Evolutionary conservation across 2,797 vertebrate genomes (phyloP), one percentile per base, ranked within the genome.

Genomic region (Strix occidentalis): DNA sequence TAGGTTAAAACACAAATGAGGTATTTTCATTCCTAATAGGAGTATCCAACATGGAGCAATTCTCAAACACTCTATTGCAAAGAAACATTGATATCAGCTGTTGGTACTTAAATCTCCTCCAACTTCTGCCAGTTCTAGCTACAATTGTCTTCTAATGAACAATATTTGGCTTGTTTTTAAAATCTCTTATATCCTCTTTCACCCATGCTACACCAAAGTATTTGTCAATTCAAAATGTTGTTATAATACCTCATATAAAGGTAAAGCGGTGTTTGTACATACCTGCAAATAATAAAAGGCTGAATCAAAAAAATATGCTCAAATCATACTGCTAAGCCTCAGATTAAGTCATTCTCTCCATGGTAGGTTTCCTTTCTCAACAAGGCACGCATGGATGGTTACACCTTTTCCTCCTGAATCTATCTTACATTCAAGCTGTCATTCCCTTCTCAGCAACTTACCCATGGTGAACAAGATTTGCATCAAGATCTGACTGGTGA

Each of bases 401-500:
- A 87, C 24, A 78, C 39, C 54, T 95, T 92, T 78, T 87, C 65
- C 84, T 97, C 83, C 43, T 58, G 41, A 68, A 95, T 39, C 23
- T 58, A 45, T 63, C 57, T 82, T 7, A 35, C 1, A 5, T 84
- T 76, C 84, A 90, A 43, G n/a, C 26, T 96, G 48, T 61, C 84
- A 69, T 33, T 46, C 71, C 39, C 78, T 88, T 76, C 85, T 83
- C 46, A 74, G 58, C 2, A 5, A 68, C 53, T 58, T 94, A 54
- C 80, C 48, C 74, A 82, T 0, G n/a, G 81, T 37, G 18, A 92
- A 48, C 29, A 91, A 56, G 29, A 71, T 25, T 25, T 29, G 45
- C 43, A 53, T 46, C 31, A 53, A 75, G 61, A 83, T 28, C 65
- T 56, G 57, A 43, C 19, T 63, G 25, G 35, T n/a, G 21, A 85